A percentile compares a stretch with the other conserved stretches of the same genome.
phyloP scores from a whole-genome alignment of 2,113 vertebrate genomes.

The Ardeotis arabs region DNA sequence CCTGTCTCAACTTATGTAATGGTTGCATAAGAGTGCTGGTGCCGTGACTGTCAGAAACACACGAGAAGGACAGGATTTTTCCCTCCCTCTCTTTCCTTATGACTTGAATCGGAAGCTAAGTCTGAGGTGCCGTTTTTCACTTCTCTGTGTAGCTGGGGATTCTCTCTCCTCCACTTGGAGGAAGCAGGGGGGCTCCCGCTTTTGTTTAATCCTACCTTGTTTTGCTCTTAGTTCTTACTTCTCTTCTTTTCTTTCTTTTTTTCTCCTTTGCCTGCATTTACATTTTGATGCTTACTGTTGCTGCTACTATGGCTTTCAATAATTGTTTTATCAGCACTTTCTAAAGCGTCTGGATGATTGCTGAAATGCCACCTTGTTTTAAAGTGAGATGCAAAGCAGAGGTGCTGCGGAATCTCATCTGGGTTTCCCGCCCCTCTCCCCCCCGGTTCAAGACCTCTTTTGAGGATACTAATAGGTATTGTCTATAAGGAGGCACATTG shows the following conservation, averaged over 20 bases:
- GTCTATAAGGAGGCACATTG: not conserved
- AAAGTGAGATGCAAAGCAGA: not conserved
- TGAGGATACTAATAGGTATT: not conserved
- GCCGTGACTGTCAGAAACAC: conserved; percentile 1
- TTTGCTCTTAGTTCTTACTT: not conserved
- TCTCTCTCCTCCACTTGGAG: not conserved
- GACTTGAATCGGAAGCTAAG: not conserved
- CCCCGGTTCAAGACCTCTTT: not conserved
- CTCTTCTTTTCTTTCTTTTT: not conserved
- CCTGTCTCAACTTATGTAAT: not conserved
- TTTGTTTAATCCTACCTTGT: not conserved
- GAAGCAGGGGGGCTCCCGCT: not conserved
- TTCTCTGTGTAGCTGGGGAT: not conserved
- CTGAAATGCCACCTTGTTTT: not conserved
- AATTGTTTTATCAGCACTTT: not conserved
- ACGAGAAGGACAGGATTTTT: not conserved
- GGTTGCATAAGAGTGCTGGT: conserved; percentile 32
- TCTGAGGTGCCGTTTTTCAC: not conserved
- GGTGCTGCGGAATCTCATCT: not conserved
- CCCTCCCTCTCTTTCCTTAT: not conserved
- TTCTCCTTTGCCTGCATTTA: not conserved
- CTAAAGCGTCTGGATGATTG: not conserved
- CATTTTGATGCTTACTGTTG: not conserved
- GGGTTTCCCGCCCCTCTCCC: not conserved
- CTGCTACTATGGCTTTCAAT: not conserved